Base-by-base conservation (phyloP, 2,888 invertebrate genomes). In the Spicauda simplicius region DNA sequence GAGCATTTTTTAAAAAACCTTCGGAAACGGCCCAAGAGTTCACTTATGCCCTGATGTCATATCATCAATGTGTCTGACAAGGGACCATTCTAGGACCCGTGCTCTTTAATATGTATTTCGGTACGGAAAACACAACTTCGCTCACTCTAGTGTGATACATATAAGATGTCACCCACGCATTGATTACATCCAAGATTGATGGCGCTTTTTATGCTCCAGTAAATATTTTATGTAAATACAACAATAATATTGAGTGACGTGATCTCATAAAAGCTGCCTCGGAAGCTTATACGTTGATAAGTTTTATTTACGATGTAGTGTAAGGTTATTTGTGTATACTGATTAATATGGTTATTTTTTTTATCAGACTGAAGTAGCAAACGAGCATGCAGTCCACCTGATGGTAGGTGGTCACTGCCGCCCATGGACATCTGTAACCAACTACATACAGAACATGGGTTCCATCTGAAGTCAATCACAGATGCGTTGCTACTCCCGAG, bases 51-150 rank as follows among this genome's bases (percentile, higher is more conserved):
- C 52, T 33, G n/a, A 8, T 70, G 76, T 75, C 77, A 77, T 72
- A 66, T 76, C 74, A 75, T 76, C 73, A 72, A 52, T 71, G 77
- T 74, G 76, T 80, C 72, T 78, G 81, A 80, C 76, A 71, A 71
- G 76, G 78, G 79, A 74, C 12, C 8, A 41, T 65, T 59, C 69
- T 72, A 69, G 63, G 72, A 71, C 62, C 56, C 53, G 25, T 63
- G 10, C 37, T 41, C n/a, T 59, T 59, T 33, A 25, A 53, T 63
- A 53, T 58, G 48, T 58, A 62, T 55, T 52, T 52, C 58, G 58
- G 1, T 33, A 60, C 19, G 33, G 30, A 33, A 60, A 18, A 60
- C 50, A 50, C 25, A 16, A n/a, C 25, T 58, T 12, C 7, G 5
- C 25, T 18, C 14, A 14, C 5, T 37, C 16, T 55, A 41, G n/a